Conservation (phyloP, 2,888 invertebrate species). For the Cyaniris semiargus region DNA sequence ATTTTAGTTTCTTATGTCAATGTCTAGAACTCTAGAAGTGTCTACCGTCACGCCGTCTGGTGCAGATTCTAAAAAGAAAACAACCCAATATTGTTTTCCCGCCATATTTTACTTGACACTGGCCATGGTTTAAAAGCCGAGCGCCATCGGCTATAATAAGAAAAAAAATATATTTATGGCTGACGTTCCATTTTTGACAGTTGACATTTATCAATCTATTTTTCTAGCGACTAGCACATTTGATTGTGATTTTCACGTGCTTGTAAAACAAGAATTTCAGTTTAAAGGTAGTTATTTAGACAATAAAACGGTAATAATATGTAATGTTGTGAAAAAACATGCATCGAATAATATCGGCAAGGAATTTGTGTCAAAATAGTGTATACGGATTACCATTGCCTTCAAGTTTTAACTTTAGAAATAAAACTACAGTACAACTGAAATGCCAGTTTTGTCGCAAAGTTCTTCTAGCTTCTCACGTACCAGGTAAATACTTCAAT, state of each 20-base stretch:
- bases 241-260: conserved; percentile 61
- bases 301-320: conserved; percentile 34
- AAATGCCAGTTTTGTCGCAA: conserved; percentile 73
- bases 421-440: conserved; percentile 53
- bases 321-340: conserved; percentile 52
- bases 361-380: conserved; percentile 66
- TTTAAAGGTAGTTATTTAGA: background rate
- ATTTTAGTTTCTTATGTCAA: too few species aligned
- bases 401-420: conserved; percentile 52
- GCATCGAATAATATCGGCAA: conserved; percentile 70
- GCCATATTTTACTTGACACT: too few species aligned
- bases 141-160: too few species aligned
- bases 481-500: conserved; percentile 55
- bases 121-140: too few species aligned
- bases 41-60: too few species aligned
- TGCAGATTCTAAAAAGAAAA: too few species aligned
- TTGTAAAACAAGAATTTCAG: conserved; percentile 41
- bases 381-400: conserved; percentile 58
- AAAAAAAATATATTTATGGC: too few species aligned
- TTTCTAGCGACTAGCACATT: conserved; percentile 18
- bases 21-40: too few species aligned
- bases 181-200: background rate
- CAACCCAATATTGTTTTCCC: too few species aligned
- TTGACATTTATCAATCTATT: background rate
- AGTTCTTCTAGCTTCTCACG: conserved; percentile 57